Evolutionary conservation across 2,888 invertebrate genomes (phyloP).

Genomic region (Drosophila fungiperda): DNA sequence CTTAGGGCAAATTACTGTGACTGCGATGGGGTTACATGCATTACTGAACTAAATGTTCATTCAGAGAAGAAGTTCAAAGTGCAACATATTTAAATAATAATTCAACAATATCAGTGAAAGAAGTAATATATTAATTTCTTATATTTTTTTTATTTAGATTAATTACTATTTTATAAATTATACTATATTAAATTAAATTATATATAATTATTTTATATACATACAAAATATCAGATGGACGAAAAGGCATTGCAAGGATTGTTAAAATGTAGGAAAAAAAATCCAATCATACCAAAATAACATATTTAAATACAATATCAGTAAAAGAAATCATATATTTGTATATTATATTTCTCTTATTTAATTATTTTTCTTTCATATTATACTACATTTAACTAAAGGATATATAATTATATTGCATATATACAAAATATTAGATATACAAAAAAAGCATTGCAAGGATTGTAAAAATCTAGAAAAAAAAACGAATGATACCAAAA

Average conservation of each 20-base stretch:
- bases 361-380: too few species aligned
- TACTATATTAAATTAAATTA: not conserved
- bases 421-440: not conserved
- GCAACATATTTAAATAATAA: not conserved
- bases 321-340: too few species aligned
- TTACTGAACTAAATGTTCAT: not conserved
- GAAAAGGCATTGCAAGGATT: not conserved
- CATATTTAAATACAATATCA: too few species aligned
- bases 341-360: too few species aligned
- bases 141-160: not conserved
- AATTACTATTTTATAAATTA: not conserved
- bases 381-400: too few species aligned
- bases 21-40: conserved; percentile 5
- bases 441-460: not conserved
- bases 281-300: not conserved
- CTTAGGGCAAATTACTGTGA: not conserved
- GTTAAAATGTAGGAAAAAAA: not conserved
- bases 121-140: not conserved
- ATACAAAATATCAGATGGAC: not conserved
- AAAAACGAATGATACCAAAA: not conserved
- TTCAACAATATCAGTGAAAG: not conserved
- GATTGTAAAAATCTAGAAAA: not conserved
- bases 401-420: too few species aligned
- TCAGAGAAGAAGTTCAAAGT: not conserved
- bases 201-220: not conserved